Base-by-base conservation (phyloP, 1,140 invertebrate species). In the Drosophila quadrilineata region DNA sequence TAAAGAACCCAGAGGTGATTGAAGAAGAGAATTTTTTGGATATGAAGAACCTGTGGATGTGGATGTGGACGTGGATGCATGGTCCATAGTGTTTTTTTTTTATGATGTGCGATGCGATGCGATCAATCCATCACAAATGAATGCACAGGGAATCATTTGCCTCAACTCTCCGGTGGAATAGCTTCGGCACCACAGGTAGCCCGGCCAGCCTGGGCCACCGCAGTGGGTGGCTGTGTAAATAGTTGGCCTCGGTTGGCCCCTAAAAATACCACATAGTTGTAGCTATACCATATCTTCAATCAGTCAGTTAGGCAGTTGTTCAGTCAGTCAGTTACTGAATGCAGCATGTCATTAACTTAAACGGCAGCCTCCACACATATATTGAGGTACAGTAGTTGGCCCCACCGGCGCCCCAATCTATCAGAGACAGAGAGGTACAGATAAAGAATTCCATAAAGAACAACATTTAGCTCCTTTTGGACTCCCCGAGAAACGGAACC, bases 211-310 rank as follows among this genome's bases (percentile, higher is more conserved):
- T 60, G 40, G 62, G 54, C 77, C 63, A 77, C 79, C 79, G 40
- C 79, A 85, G 79, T 85, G 79, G 79, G 79, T 85, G 79, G 74
- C 74, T 75, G 63, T 75, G 79, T 85, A 85, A 85, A 85, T 85
- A 85, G 53, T 85, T 85, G 71, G 74, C 75, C 79, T 86, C 66
- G 56, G 43, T 22, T 79, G 74, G 79, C 79, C 79, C 66, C 79
- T 77, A 75, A 77, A 82, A 85, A 84, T 77, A 85, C 69, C 71
- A 24, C n/a, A 43, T 19, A n/a, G n/a, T n/a, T n/a, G n/a, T n/a
- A n/a, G n/a, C n/a, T 6, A 26, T 43, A 26, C n/a, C 41, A 82
- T 67, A 62, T 60, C 67, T 66, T 67, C 56, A 67, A 38, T 63
- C 50, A 54, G 50, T 64, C 60, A 64, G 59, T 45, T 45, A 41